phyloP scores from a whole-genome alignment of 2,797 vertebrate species.

The Agapornis canus region DNA sequence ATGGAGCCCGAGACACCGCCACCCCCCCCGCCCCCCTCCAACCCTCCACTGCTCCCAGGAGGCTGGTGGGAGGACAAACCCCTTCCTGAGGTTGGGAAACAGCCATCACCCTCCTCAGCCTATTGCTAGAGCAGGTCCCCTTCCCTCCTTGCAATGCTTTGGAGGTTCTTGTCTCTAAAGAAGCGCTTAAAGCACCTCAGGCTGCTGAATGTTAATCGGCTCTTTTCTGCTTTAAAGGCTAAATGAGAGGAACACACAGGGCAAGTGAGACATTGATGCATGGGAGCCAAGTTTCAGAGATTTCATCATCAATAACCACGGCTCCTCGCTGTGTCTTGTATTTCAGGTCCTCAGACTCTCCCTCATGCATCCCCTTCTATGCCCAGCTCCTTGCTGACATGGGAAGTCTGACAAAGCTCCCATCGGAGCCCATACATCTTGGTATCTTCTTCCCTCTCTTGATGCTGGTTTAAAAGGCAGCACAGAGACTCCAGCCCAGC shows the following conservation, averaged over 20 bases:
- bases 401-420: not conserved
- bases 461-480: not conserved
- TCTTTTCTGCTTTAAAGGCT: not conserved
- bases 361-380: not conserved
- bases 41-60: not conserved
- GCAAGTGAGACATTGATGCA: not conserved
- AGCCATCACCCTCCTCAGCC: not conserved
- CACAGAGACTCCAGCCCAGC: not conserved
- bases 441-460: not conserved
- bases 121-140: not conserved
- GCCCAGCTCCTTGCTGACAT: not conserved
- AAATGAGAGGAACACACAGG: not conserved
- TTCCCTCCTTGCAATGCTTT: not conserved
- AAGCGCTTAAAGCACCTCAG: not conserved
- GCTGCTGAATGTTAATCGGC: not conserved
- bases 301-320: not conserved
- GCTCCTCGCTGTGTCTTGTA: not conserved
- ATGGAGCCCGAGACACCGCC: not conserved
- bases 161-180: not conserved
- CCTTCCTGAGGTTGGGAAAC: rapidly evolving
- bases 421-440: not conserved
- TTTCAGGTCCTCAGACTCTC: not conserved
- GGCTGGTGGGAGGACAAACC: rapidly evolving
- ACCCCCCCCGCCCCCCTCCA: too few species aligned
- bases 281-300: not conserved